Evolutionary conservation across 2,888 invertebrate species (phyloP).

Genomic region (Pollenia labialis): DNA sequence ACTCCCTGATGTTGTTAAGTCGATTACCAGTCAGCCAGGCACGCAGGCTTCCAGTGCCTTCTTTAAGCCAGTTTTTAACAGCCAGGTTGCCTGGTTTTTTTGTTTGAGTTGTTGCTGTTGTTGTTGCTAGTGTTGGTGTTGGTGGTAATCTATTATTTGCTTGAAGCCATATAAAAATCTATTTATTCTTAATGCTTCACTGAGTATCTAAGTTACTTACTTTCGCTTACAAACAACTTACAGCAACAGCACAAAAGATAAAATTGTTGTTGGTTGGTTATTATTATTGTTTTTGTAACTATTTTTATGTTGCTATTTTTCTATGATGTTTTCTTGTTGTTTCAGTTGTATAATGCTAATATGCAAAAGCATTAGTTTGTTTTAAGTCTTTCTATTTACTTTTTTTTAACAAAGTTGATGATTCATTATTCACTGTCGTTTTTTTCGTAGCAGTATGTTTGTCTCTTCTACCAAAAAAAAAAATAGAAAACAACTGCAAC

Average conservation of each 20-base stretch:
- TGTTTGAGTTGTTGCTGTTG: slow-evolving; percentile 8
- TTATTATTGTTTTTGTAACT: slow-evolving; percentile 37
- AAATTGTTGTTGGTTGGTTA: slow-evolving; percentile 27
- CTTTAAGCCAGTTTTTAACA: slow-evolving; percentile 43
- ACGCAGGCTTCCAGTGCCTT: slow-evolving; percentile 30
- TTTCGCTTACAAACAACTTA: slow-evolving; percentile 63
- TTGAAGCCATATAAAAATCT: slow-evolving; percentile 74
- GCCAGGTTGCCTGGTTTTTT: slow-evolving; percentile 22
- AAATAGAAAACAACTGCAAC: background rate
- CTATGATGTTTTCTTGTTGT: slow-evolving; percentile 1
- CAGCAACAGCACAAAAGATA: slow-evolving; percentile 25
- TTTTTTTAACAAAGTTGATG: slow-evolving; percentile 41
- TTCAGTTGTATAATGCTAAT: slow-evolving; percentile 62
- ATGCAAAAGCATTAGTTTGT: slow-evolving; percentile 69
- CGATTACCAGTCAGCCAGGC: slow-evolving; percentile 20
- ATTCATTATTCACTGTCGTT: slow-evolving; percentile 73
- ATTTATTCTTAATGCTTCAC: slow-evolving; percentile 75
- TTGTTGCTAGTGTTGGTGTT: slow-evolving; percentile 43
- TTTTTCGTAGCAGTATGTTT: slow-evolving; percentile 67
- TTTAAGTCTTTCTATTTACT: slow-evolving; percentile 38
- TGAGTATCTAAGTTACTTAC: slow-evolving; percentile 75
- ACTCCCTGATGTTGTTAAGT: slow-evolving; percentile 29
- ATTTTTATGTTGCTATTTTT: slow-evolving; percentile 31
- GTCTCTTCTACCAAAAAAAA: slow-evolving; percentile 50
- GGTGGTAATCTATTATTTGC: slow-evolving; percentile 70